Evolutionary conservation across 2,113 vertebrate species (phyloP), one percentile per base, ranked within the genome.

Genomic region (Sphaerodactylus townsendi): DNA sequence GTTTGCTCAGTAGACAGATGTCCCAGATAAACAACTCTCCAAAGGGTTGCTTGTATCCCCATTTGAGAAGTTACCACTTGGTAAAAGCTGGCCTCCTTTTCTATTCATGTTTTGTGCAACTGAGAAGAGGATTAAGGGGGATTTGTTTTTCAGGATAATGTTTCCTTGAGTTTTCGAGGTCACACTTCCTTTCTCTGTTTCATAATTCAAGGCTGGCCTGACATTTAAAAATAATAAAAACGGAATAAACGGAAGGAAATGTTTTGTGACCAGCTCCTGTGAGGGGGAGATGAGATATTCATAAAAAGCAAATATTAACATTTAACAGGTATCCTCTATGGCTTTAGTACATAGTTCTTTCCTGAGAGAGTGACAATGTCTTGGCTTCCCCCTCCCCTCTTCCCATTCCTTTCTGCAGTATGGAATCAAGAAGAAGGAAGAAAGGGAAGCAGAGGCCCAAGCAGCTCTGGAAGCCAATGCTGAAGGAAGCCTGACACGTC

Each of bases 381-480:
- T 71, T 35, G 33, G 5, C 28, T 15, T 8, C 17, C 2, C 46
- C 37, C 25, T n/a, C 50, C 39, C 23, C 9, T 13, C 59, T 39
- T 41, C 1, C 68, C 80, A 13, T 81, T 39, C 85, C 37, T 89
- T 71, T 69, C 71, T 74, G 10, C 95, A 99, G 98, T 99, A 99
- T 1, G 99, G 99, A 66, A 97, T 99, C 88, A 99, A 99, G 96
- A 99, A 99, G 95, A 97, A 97, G 30, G 98, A 99, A 89, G 99
- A 97, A 83, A 97, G 96, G 0, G 98, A 99, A 90, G 98, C 98
- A 0, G 99, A 99, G 89, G 98, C 97, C 0, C 97, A 98, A 81
- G 98, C 98, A 0, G 98, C 98, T 2, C 94, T 97, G 86, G 99
- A 99, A 90, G 97, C 98, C 83, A 92, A 97, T 2, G 93, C 96